phyloP scores from a whole-genome alignment of 1,140 invertebrate genomes.

The Dreissena rostriformis region DNA sequence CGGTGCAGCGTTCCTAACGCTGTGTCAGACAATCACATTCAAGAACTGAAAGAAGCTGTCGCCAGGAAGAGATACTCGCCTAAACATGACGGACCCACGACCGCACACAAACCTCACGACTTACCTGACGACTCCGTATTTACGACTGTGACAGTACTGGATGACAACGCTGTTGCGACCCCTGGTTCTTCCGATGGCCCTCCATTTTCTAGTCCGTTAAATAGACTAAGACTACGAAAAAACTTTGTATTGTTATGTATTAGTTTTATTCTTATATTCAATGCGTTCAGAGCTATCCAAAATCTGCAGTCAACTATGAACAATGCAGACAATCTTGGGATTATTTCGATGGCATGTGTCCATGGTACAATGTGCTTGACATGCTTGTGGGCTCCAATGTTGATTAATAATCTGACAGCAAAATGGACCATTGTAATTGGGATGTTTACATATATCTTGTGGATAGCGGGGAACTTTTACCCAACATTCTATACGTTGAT shows the following conservation, averaged over 20 bases:
- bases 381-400: slow-evolving; percentile 75
- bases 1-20: neutral
- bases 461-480: slow-evolving; percentile 79
- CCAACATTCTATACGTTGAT: slow-evolving; percentile 78
- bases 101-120: neutral
- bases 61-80: slow-evolving; percentile 52
- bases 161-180: slow-evolving; percentile 25
- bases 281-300: slow-evolving; percentile 79
- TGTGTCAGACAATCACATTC: slow-evolving; percentile 56
- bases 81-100: neutral
- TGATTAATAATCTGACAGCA: slow-evolving; percentile 77
- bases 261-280: slow-evolving; percentile 79
- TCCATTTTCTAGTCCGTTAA: slow-evolving; percentile 6
- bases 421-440: slow-evolving; percentile 79
- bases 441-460: slow-evolving; percentile 76
- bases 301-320: slow-evolving; percentile 79
- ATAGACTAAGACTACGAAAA: slow-evolving; percentile 71
- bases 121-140: slow-evolving; percentile 44
- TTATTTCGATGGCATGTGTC: slow-evolving; percentile 76
- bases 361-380: slow-evolving; percentile 77
- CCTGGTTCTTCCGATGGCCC: slow-evolving; percentile 25
- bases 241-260: slow-evolving; percentile 78
- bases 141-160: slow-evolving; percentile 7
- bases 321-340: slow-evolving; percentile 70
- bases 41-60: slow-evolving; percentile 64